Evolutionary conservation across 2,113 vertebrate genomes (phyloP).

Genomic region (Neodon shergylaensis): DNA sequence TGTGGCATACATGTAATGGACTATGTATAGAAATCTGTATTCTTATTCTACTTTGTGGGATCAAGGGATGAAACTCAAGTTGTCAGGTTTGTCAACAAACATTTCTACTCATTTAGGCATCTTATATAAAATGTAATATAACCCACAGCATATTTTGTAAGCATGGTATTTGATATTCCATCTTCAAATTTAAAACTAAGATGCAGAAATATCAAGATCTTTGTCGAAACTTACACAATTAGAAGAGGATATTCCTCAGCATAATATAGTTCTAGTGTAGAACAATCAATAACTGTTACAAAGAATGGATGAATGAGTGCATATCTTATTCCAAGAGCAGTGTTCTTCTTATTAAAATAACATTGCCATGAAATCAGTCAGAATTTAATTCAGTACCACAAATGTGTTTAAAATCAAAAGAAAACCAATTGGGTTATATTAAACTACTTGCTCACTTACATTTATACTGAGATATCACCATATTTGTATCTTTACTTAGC

Average conservation of each 20-base stretch:
- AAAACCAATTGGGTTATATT: neutral
- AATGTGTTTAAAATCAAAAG: neutral
- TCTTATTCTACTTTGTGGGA: neutral
- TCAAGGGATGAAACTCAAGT: neutral
- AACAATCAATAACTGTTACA: neutral
- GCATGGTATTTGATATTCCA: neutral
- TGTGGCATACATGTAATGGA: neutral
- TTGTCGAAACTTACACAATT: neutral
- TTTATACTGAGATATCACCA: neutral
- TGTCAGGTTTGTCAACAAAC: neutral
- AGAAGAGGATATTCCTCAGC: neutral
- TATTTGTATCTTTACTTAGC: neutral
- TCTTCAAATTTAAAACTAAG: conserved; percentile 39
- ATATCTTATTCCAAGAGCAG: neutral
- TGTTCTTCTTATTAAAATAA: conserved; percentile 11
- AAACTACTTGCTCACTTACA: neutral
- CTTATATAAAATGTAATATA: conserved; percentile 7
- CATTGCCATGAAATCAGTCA: neutral
- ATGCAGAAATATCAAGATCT: conserved; percentile 13
- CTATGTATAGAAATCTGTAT: neutral
- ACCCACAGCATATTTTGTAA: neutral
- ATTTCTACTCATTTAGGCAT: neutral
- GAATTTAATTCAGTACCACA: conserved; percentile 36
- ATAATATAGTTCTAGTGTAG: neutral
- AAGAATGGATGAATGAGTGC: neutral